Evolutionary conservation across 2,888 invertebrate species (phyloP), one percentile per base, ranked within the genome.

Genomic region (Netelia melanura): DNA sequence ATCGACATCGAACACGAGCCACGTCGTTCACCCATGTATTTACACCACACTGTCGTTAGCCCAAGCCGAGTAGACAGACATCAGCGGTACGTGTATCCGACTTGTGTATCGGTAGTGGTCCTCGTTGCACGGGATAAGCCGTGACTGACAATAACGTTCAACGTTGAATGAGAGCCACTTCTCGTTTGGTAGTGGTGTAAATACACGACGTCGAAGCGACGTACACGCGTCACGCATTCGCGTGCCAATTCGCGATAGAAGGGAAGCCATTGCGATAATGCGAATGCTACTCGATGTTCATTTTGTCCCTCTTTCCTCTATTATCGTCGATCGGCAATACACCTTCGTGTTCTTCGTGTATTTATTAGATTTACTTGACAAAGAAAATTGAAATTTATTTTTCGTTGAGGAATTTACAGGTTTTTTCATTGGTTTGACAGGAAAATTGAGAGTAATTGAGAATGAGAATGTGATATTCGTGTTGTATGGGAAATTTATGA

Each of bases 1-100:
- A 88, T 89, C 87, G 87, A 84, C 87, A 86, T 75, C 76, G 86
- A 87, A 87, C 87, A 85, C 86, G 85, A 84, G 83, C 81, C 81
- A 72, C 76, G 62, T 78, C 68, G 74, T 74, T 77, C 67, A 44
- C 65, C 21, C 79, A 52, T 71, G 83, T 78, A 84, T 81, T 84
- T 84, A 84, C 81, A 80, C 79, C 65, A 17, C 38, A 38, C 38
- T 54, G 78, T 70, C 64, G 74, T 75, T 65, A 67, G 67, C 61
- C 75, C 79, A 67, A 64, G 44, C 68, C n/a, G 43, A 83, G 52
- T 68, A 21, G 70, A 17, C 25, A 56, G 48, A 71, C 30, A 58
- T 52, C 48, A 21, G 21, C 67, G 21, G 21, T 61, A 38, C 38
- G 64, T 54, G 52, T 64, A 65, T 52, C 64, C 17, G 61, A 52